Evolutionary conservation across 2,113 vertebrate genomes (phyloP).

Genomic region (Anthoscopus minutus): DNA sequence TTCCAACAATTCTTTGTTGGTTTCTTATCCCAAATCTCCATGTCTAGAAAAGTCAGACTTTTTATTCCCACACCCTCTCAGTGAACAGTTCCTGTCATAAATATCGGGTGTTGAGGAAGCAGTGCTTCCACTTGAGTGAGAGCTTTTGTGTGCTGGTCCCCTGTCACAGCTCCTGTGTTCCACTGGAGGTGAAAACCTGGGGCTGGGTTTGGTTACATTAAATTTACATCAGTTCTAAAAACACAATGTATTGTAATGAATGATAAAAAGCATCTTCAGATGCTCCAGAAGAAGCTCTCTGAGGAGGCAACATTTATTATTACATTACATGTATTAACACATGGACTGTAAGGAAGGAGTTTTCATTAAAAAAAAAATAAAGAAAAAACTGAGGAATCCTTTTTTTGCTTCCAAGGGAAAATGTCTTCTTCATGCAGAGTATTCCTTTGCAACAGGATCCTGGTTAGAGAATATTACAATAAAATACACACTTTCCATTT

Average conservation of each 20-base stretch:
- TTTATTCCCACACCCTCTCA: not conserved
- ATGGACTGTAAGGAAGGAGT: not conserved
- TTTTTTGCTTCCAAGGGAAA: not conserved
- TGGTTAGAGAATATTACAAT: not conserved
- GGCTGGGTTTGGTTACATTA: not conserved
- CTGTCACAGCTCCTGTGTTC: not conserved
- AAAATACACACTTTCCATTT: not conserved
- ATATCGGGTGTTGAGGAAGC: not conserved
- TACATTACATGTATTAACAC: not conserved
- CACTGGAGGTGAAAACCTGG: not conserved
- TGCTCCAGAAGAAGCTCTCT: not conserved
- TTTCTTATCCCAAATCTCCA: not conserved
- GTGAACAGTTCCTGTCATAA: not conserved
- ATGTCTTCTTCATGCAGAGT: not conserved
- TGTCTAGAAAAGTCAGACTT: not conserved
- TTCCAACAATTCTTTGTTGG: not conserved
- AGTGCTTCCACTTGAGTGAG: accelerated
- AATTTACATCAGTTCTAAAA: not conserved
- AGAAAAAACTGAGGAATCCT: accelerated
- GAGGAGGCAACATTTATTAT: not conserved
- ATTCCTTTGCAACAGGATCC: not conserved
- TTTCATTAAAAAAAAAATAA: not conserved
- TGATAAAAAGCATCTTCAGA: not conserved
- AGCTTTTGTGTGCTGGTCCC: not conserved
- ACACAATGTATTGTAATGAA: not conserved